phyloP scores from a whole-genome alignment of 2,888 invertebrate species.

The Eledona agricola region DNA sequence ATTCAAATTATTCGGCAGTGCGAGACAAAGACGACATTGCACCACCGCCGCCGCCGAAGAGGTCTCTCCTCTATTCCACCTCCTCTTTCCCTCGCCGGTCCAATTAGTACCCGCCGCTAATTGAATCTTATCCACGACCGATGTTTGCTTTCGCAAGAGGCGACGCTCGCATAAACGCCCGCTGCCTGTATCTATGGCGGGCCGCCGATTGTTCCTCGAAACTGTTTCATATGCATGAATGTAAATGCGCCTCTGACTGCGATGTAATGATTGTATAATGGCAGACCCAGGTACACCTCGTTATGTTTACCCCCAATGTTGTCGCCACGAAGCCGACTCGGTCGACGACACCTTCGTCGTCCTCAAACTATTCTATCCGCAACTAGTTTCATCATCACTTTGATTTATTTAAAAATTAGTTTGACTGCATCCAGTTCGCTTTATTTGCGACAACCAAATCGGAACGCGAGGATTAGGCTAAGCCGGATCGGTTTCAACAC shows the following conservation, averaged over 20 bases:
- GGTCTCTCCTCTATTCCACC: too few species aligned
- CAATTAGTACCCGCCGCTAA: slow-evolving; percentile 58
- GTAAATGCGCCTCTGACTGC: slow-evolving; percentile 50
- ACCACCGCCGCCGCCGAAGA: too few species aligned
- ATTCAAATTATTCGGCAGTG: slow-evolving; percentile 57
- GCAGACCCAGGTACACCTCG: slow-evolving; percentile 41
- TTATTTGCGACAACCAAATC: slow-evolving; percentile 1
- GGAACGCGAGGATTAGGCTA: background rate
- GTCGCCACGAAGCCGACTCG: too few species aligned
- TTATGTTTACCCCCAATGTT: slow-evolving; percentile 41
- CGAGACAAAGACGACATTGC: slow-evolving; percentile 22
- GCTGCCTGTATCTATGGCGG: slow-evolving; percentile 14
- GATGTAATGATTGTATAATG: slow-evolving; percentile 54
- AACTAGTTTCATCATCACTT: too few species aligned
- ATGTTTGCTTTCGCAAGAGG: slow-evolving; percentile 49
- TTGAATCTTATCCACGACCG: slow-evolving; percentile 57
- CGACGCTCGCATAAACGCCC: slow-evolving; percentile 4
- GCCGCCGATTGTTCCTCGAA: slow-evolving; percentile 51
- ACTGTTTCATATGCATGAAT: slow-evolving; percentile 59
- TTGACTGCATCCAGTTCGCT: background rate
- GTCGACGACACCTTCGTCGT: too few species aligned
- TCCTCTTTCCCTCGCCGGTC: slow-evolving; percentile 51
- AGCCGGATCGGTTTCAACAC: slow-evolving; percentile 2
- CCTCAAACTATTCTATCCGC: too few species aligned
- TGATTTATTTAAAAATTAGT: too few species aligned